A percentile compares a stretch with the other conserved stretches of the same genome.
Conservation (phyloP, 2,888 invertebrate species). For the Parasteatoda lunata region DNA sequence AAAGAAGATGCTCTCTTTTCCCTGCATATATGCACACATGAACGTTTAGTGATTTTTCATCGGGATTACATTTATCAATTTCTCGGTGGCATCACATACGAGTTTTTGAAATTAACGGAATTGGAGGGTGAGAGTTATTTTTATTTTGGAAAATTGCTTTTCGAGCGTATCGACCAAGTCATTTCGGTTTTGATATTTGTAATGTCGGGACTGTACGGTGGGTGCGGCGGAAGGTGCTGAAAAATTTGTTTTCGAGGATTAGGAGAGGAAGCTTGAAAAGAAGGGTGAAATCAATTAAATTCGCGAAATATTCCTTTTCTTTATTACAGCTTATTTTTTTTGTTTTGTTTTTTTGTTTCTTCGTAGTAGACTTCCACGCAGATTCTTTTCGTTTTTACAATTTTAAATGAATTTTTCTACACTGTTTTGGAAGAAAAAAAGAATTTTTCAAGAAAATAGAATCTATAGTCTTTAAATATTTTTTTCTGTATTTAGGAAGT, state of each 20-base stretch:
- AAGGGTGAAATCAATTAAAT: slow-evolving; percentile 2
- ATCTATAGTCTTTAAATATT: background rate
- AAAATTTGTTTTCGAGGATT: slow-evolving; percentile 2
- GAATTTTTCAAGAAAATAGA: no score
- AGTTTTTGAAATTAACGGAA: slow-evolving; percentile 38
- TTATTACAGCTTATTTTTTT: background rate
- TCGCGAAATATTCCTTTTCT: background rate
- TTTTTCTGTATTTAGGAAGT: background rate
- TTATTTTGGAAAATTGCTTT: slow-evolving; percentile 42
- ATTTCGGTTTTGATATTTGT: slow-evolving; percentile 50
- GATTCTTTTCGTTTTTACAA: background rate
- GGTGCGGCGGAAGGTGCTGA: background rate
- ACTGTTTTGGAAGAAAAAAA: no score
- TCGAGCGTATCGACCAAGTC: slow-evolving; percentile 48
- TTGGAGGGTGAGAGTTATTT: slow-evolving; percentile 24
- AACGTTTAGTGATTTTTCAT: slow-evolving; percentile 64
- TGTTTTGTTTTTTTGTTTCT: background rate
- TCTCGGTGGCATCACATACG: slow-evolving; percentile 32
- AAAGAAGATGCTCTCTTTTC: slow-evolving; percentile 23
- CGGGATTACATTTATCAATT: slow-evolving; percentile 63
- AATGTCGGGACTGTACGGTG: slow-evolving; percentile 1
- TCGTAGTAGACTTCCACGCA: background rate
- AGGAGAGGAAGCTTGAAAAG: background rate
- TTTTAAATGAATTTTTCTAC: no score
- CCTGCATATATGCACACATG: slow-evolving; percentile 12